Conservation (phyloP, 1,140 invertebrate genomes). For the Manduca sexta region DNA sequence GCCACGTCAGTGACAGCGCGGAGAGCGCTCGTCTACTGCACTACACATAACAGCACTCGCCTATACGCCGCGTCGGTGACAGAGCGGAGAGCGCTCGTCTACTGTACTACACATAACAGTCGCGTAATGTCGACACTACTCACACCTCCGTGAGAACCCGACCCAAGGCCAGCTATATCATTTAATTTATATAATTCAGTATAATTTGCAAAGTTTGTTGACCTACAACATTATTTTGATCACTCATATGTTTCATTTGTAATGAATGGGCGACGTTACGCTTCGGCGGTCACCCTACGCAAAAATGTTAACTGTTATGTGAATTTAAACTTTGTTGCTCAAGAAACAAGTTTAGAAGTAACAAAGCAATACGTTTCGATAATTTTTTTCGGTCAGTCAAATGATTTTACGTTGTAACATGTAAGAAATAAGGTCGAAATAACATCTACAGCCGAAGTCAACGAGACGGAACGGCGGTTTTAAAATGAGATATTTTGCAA, state of each 20-base stretch:
- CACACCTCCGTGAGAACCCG: too few species aligned
- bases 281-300: slow-evolving; percentile 30
- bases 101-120: neutral
- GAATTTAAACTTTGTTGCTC: neutral
- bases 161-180: too few species aligned
- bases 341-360: neutral
- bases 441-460: neutral
- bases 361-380: too few species aligned
- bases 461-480: slow-evolving; percentile 15
- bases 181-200: neutral
- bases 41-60: neutral
- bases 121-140: too few species aligned
- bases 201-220: slow-evolving; percentile 21
- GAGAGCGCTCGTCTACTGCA: too few species aligned
- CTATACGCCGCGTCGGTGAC: neutral
- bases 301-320: too few species aligned
- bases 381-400: neutral
- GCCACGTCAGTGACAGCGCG: too few species aligned
- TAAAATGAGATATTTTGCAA: slow-evolving; percentile 24
- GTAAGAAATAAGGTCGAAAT: slow-evolving; percentile 3
- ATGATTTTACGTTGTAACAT: neutral
- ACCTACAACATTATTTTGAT: slow-evolving; percentile 28
- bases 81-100: neutral
- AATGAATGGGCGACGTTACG: slow-evolving; percentile 31
- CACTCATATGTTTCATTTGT: slow-evolving; percentile 28